Evolutionary conservation across 2,797 vertebrate species (phyloP).

Genomic region (Scarus forsteni): DNA sequence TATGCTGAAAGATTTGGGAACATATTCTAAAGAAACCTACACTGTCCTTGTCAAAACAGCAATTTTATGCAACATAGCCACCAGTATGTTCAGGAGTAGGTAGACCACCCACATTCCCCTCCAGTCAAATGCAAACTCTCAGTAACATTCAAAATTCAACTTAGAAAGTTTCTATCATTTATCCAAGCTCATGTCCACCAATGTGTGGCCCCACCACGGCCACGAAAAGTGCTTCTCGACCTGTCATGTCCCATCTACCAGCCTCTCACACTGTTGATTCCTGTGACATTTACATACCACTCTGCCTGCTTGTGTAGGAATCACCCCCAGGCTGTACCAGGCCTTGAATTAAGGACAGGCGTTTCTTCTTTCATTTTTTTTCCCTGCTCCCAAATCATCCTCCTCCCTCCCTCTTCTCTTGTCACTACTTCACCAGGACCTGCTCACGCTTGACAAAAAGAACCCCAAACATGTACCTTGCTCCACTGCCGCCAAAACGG

Average conservation of each 20-base stretch:
- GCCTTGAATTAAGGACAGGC: slow-evolving; percentile 78
- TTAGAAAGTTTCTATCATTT: too few relatives aligned
- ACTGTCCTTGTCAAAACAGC: too few relatives aligned
- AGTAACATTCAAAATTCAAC: not conserved
- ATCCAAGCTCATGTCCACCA: slow-evolving; percentile 33
- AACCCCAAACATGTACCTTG: slow-evolving; percentile 71
- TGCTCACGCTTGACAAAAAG: slow-evolving; percentile 76
- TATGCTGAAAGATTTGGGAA: too few relatives aligned
- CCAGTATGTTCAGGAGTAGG: too few relatives aligned
- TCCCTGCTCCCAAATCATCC: too few relatives aligned
- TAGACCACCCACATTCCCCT: too few relatives aligned
- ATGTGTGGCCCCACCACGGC: slow-evolving; percentile 56
- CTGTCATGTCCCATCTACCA: slow-evolving; percentile 76
- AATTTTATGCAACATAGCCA: too few relatives aligned
- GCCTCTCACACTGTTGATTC: slow-evolving; percentile 77
- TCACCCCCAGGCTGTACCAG: slow-evolving; percentile 78
- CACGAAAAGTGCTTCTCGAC: slow-evolving; percentile 48
- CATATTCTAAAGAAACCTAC: too few relatives aligned
- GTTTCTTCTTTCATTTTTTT: slow-evolving; percentile 31
- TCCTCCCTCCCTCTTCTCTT: slow-evolving; percentile 24
- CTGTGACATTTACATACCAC: slow-evolving; percentile 83
- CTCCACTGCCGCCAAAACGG: slow-evolving; percentile 57
- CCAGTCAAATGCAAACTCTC: too few relatives aligned
- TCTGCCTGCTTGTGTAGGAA: slow-evolving; percentile 69
- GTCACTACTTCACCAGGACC: slow-evolving; percentile 75